Percentiles rank a stretch among this genome's conserved stretches.
Conservation (phyloP, 1,140 invertebrate genomes). For the Ladona fulva region DNA sequence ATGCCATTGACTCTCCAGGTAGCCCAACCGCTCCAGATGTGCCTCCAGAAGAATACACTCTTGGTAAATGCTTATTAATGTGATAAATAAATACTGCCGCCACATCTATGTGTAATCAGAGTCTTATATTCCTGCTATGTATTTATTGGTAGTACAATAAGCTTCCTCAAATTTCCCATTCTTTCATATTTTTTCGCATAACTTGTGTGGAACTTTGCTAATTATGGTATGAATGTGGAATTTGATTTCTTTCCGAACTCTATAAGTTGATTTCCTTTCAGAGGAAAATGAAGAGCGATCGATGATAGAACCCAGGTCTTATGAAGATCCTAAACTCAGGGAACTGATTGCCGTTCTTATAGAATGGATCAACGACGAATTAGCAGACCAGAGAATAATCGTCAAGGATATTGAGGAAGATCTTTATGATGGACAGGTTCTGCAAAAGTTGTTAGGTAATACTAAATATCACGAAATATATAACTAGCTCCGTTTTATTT, state of each 20-base stretch:
- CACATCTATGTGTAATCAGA: no score
- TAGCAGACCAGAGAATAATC: conserved; percentile 94
- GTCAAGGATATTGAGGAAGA: conserved; percentile 96
- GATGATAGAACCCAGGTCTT: conserved; percentile 83
- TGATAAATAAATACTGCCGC: not conserved
- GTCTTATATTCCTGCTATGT: not conserved
- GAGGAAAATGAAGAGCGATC: conserved; percentile 95
- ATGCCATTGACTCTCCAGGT: conserved; percentile 92
- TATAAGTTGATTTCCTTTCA: conserved; percentile 34
- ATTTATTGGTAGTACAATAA: not conserved
- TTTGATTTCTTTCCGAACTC: conserved; percentile 10
- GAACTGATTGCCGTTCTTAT: conserved; percentile 83
- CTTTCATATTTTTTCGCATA: no score
- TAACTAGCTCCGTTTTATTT: no score
- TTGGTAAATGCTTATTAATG: conserved; percentile 53
- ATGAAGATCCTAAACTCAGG: conserved; percentile 76
- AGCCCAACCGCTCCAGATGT: conserved; percentile 73
- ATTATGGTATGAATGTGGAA: no score
- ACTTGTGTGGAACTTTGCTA: no score
- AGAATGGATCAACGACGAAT: conserved; percentile 97
- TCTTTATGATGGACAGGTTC: conserved; percentile 95
- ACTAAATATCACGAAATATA: no score
- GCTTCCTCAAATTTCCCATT: no score
- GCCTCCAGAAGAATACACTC: conserved; percentile 83
- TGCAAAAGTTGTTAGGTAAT: conserved; percentile 87